Evolutionary conservation across 92 coral and sea anemone genomes (phyloP).

Genomic region (Palythoa heliodiscus): DNA sequence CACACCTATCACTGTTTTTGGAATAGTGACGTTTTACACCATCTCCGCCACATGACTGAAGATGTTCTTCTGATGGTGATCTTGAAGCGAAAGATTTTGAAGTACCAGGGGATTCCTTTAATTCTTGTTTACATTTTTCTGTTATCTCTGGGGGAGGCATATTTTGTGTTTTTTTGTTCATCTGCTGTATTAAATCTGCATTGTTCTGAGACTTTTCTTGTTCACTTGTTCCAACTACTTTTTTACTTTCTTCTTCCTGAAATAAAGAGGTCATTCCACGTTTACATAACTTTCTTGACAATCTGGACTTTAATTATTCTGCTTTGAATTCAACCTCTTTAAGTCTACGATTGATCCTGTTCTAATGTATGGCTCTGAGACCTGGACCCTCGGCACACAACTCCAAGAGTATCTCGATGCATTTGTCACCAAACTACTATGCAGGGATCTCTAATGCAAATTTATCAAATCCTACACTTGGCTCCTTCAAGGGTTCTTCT

Average conservation of each 20-base stretch:
- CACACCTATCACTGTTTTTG: slow-evolving; percentile 15
- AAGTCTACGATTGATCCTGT: too few relatives aligned
- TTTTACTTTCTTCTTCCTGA: slow-evolving; percentile 12
- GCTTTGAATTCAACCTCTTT: too few relatives aligned
- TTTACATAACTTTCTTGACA: not conserved
- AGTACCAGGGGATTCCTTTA: not conserved
- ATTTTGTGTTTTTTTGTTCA: slow-evolving; percentile 8
- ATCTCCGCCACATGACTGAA: not conserved
- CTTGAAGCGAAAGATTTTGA: not conserved
- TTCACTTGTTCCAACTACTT: not conserved
- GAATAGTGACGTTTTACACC: not conserved
- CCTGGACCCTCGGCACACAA: not conserved
- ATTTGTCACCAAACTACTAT: too few relatives aligned
- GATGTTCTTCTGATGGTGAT: not conserved
- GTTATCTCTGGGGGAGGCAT: not conserved
- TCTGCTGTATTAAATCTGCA: not conserved
- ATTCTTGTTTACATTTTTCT: not conserved
- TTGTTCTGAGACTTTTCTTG: not conserved
- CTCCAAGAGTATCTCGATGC: too few relatives aligned
- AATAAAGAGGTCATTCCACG: not conserved
- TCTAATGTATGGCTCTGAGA: too few relatives aligned
- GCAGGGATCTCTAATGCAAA: too few relatives aligned
- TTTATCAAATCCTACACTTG: too few relatives aligned
- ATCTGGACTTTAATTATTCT: not conserved
- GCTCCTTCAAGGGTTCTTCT: too few relatives aligned